Conservation (phyloP, 1,140 invertebrate genomes). For the Saccostrea glomerata region DNA sequence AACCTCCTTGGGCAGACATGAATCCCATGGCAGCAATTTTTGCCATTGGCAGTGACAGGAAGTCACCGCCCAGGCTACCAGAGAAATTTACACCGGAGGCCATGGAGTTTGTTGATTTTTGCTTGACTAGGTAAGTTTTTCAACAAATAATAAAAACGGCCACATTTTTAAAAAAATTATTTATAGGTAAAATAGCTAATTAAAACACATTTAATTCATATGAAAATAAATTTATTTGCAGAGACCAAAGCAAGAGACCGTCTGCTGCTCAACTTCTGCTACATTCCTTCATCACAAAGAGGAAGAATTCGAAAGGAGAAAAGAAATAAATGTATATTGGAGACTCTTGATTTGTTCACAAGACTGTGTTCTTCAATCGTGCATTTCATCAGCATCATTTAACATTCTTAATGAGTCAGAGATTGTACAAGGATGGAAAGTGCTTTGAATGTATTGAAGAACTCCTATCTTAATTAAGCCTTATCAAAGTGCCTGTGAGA, state of each 20-base stretch:
- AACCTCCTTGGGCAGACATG: constrained; percentile 78
- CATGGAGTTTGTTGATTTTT: constrained; percentile 73
- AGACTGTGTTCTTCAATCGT: background rate
- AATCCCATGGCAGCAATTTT: constrained; percentile 78
- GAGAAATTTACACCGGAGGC: constrained; percentile 73
- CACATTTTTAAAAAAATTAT: background rate
- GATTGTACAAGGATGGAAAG: background rate
- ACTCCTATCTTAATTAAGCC: background rate
- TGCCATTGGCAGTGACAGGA: constrained; percentile 72
- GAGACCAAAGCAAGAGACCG: constrained; percentile 67
- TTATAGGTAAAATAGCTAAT: background rate
- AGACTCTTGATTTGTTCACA: background rate
- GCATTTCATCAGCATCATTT: background rate
- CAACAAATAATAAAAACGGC: no score
- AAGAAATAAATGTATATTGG: background rate
- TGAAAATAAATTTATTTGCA: constrained; percentile 46
- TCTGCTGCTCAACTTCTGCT: constrained; percentile 67
- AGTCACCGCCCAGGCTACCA: constrained; percentile 72
- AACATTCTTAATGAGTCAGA: background rate
- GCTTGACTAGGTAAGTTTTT: constrained; percentile 72
- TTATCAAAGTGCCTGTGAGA: background rate
- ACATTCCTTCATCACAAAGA: constrained; percentile 61
- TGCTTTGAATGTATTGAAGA: background rate
- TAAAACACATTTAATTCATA: no score
- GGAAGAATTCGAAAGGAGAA: constrained; percentile 39